Conservation (phyloP, 2,888 invertebrate species). For the Choreutis nemorana region DNA sequence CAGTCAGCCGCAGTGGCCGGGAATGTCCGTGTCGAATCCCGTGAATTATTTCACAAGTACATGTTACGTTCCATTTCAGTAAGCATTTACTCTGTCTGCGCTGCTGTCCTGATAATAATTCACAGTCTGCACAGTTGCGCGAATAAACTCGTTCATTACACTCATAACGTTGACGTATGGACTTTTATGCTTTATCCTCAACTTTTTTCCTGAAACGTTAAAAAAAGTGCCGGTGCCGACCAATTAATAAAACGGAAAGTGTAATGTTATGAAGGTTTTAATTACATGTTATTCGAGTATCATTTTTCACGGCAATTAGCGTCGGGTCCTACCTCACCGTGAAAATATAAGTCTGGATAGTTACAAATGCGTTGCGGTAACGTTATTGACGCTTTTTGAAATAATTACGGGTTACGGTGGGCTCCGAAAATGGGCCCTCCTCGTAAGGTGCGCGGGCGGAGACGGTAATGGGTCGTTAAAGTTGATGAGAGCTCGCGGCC, state of each 20-base stretch:
- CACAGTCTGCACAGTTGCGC: conserved; percentile 29
- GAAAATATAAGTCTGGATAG: conserved; percentile 24
- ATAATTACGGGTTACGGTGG: conserved; percentile 59
- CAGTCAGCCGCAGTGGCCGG: conserved; percentile 33
- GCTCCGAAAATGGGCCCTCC: conserved; percentile 54
- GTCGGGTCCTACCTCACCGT: conserved; percentile 12
- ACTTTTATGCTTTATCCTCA: conserved; percentile 1
- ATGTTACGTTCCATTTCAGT: conserved; percentile 45
- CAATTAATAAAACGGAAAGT: no score
- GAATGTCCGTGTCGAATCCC: conserved; percentile 47
- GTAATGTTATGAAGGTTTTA: no score
- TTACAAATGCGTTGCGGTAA: conserved; percentile 44
- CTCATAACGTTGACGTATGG: conserved; percentile 24
- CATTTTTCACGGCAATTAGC: no score
- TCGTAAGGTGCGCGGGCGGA: conserved; percentile 14
- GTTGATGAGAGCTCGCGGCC: conserved; percentile 56
- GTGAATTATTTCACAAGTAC: conserved; percentile 52
- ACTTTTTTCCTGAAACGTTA: no score
- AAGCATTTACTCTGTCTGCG: conserved; percentile 35
- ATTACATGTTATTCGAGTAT: no score
- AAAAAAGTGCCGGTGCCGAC: no score
- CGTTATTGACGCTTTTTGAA: conserved; percentile 52
- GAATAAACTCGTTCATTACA: conserved; percentile 46
- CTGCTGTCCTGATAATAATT: conserved; percentile 43
- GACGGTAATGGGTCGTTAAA: conserved; percentile 60